A percentile compares a stretch with the other conserved stretches of the same genome.
phyloP scores from a whole-genome alignment of 1,140 invertebrate genomes.

The Bemisia tabaci region DNA sequence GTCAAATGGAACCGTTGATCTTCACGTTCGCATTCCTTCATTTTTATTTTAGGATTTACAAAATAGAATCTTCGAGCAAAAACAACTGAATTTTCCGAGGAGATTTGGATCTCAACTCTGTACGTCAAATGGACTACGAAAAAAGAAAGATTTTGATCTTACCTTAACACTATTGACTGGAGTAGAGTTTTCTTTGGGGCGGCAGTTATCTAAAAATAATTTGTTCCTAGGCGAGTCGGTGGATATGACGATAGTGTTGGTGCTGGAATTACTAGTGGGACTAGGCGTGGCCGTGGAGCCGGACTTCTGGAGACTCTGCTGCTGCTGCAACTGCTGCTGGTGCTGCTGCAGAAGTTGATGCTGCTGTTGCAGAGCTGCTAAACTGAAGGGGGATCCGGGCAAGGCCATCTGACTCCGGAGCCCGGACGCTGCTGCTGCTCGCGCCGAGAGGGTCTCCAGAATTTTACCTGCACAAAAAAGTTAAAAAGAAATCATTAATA shows the following conservation, averaged over 20 bases:
- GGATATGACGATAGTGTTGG: not conserved
- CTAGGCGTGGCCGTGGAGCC: not conserved
- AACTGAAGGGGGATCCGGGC: not conserved
- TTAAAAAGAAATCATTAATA: constrained; percentile 9
- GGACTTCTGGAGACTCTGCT: too few species aligned
- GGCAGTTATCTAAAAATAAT: not conserved
- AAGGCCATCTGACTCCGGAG: not conserved
- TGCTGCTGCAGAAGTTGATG: not conserved
- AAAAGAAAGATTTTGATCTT: too few species aligned
- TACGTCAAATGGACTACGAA: too few species aligned
- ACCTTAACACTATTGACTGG: not conserved
- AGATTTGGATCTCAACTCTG: too few species aligned
- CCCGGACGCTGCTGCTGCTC: constrained; percentile 10
- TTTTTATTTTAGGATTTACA: too few species aligned
- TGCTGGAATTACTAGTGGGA: not conserved
- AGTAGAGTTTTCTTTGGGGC: not conserved
- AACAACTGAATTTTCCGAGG: too few species aligned
- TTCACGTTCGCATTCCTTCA: too few species aligned
- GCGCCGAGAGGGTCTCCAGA: constrained; percentile 17
- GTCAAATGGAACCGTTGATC: too few species aligned
- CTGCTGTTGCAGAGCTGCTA: not conserved
- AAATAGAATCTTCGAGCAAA: too few species aligned
- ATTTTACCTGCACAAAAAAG: constrained; percentile 22
- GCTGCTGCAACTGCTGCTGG: not conserved
- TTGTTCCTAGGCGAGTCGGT: not conserved